Evolutionary conservation across 35 echinoderm and acorn worm species (phyloP), one percentile per base, ranked within the genome.

Genomic region (Ophiothrix spiculata): DNA sequence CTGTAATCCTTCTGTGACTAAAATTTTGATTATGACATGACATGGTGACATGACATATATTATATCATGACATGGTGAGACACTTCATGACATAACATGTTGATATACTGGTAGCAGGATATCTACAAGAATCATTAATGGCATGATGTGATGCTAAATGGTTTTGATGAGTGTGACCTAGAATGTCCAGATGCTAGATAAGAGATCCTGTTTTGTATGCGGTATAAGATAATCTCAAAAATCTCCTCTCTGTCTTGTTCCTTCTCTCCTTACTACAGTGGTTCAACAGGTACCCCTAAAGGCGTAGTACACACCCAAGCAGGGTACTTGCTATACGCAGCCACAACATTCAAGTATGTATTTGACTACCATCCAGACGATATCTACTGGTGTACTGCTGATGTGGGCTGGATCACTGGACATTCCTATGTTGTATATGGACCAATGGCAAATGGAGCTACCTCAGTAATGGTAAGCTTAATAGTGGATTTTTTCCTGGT

Each of bases 341-440:
- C 96, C 19, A 94, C 92, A 15, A 99, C 96, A 63, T 99, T 99
- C 89, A 99, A 99, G 89, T 94, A 99, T 85, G 75, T 81, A 32
- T 99, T 99, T 87, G 92, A 99, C 76, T 94, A 93, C 46, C 92
- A 94, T 28, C 64, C 91, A 21, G 79, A 56, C 45, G 89, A 99
- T 60, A 81, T 99, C 56, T 99, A 99, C 79, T 93, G 92, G 89
- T 99, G 96, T 84, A 99, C 96, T 3, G 96, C 96, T 31, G 96
- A 99, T 63, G 90, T 99, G 25, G 96, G 96, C 0, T 99, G 96
- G 96, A 99, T 99, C n/a, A 99, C 96, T 0, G 96, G 96, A 0
- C 96, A 99, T 38, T 75, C 89, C 39, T 99, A 99, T 73, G 86
- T 94, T 12, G 90, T 91, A 16, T 99, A 99, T 77, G 96, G 96